Conservation (phyloP, 2,888 invertebrate species). For the Eumerus sabulonum region DNA sequence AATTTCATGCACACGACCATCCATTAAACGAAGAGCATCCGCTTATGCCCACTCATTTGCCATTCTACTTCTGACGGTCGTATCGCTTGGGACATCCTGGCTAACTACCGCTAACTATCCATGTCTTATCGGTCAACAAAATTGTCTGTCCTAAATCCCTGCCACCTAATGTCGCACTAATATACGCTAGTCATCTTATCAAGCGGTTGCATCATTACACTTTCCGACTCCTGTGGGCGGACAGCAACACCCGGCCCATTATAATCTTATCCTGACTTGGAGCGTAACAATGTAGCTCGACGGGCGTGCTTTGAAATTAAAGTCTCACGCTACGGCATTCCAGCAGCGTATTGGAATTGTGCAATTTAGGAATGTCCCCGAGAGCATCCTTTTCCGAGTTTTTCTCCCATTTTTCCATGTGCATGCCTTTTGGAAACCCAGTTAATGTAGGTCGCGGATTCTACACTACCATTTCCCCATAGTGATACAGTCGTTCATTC, state of each 20-base stretch:
- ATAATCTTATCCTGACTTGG: constrained; percentile 3
- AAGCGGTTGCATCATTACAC: constrained; percentile 62
- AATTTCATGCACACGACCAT: constrained; percentile 8
- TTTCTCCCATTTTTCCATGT: constrained; percentile 26
- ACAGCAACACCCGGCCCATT: too few species aligned
- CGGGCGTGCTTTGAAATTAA: constrained; percentile 63
- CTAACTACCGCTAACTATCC: background rate
- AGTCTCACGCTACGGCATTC: constrained; percentile 20
- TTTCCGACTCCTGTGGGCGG: constrained; percentile 30
- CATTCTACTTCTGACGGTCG: constrained; percentile 6
- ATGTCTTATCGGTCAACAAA: constrained; percentile 61
- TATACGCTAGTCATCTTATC: constrained; percentile 48
- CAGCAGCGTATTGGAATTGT: constrained; percentile 19
- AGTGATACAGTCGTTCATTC: constrained; percentile 48
- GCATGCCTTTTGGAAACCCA: constrained; percentile 61
- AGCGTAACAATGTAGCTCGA: constrained; percentile 36
- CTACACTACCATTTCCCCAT: constrained; percentile 16
- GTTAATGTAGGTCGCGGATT: constrained; percentile 62
- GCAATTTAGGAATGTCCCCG: constrained; percentile 56
- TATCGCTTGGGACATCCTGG: constrained; percentile 12
- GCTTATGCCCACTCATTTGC: too few species aligned
- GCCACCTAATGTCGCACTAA: constrained; percentile 56
- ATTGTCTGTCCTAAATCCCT: constrained; percentile 31
- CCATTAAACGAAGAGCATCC: background rate
- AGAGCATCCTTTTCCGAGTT: constrained; percentile 21